These are phyloP conservation scores for Steinernema feltiae DNA, from an alignment of 1,140 invertebrate species.

Conservation along the genomic window DNA sequence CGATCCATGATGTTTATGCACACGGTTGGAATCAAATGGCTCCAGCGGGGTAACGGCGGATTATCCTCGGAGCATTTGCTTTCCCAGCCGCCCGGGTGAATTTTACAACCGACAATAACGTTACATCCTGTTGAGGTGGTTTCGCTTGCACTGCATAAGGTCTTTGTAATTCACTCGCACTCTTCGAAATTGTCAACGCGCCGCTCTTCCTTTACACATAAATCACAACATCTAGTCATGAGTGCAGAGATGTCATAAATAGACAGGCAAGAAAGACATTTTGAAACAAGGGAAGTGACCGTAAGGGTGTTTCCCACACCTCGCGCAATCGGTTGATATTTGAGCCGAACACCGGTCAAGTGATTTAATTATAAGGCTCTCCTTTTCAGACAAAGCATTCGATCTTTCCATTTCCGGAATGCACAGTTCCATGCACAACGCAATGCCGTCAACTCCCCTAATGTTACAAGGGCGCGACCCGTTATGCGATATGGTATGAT, in stretches of 20 bases:
- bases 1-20: not conserved
- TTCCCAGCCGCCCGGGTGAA: too few relatives aligned
- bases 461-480: not conserved
- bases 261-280: not conserved
- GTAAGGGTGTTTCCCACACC: not conserved
- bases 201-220: not conserved
- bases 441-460: not conserved
- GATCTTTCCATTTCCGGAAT: not conserved
- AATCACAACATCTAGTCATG: not conserved
- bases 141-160: too few relatives aligned
- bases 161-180: too few relatives aligned
- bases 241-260: not conserved
- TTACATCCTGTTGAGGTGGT: too few relatives aligned
- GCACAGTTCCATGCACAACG: not conserved
- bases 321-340: not conserved
- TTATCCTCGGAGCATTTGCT: too few relatives aligned
- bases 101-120: too few relatives aligned
- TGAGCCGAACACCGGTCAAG: not conserved
- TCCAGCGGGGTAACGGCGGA: not conserved
- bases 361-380: not conserved
- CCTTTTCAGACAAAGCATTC: not conserved
- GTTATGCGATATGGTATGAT: not conserved
- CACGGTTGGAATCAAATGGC: not conserved
- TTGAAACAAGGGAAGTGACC: not conserved
- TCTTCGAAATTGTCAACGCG: not conserved